A percentile compares a stretch with the other conserved stretches of the same genome.
phyloP scores from a whole-genome alignment of 2,888 invertebrate genomes.

The Eristalinus aeneus region DNA sequence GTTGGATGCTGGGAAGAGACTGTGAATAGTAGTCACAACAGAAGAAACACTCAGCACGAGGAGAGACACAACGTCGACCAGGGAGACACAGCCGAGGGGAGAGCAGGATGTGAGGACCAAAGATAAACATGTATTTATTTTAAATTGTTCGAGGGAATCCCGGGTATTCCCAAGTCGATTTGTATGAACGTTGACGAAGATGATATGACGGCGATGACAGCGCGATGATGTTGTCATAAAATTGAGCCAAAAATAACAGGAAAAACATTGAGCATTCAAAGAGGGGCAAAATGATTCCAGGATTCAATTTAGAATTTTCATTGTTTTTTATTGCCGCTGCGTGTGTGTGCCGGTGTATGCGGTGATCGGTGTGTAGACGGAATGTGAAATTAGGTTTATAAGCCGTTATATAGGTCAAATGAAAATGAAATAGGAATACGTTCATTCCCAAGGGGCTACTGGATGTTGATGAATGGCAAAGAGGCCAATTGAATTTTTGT shows the following conservation, averaged over 20 bases:
- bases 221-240: slow-evolving; percentile 37
- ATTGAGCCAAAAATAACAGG: neutral
- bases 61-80: neutral
- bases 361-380: slow-evolving; percentile 2
- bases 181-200: slow-evolving; percentile 15
- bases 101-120: slow-evolving; percentile 10
- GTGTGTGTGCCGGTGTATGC: neutral
- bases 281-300: neutral
- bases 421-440: slow-evolving; percentile 13
- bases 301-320: slow-evolving; percentile 48
- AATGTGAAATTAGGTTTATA: slow-evolving; percentile 41
- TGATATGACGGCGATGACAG: slow-evolving; percentile 38
- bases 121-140: slow-evolving; percentile 48
- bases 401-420: slow-evolving; percentile 13
- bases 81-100: neutral
- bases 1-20: neutral
- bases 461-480: neutral
- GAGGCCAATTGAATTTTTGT: neutral
- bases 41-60: neutral
- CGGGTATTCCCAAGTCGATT: slow-evolving; percentile 36
- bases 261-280: neutral
- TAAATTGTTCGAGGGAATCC: slow-evolving; percentile 59
- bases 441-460: neutral
- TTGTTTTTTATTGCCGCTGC: slow-evolving; percentile 20
- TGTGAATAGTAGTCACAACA: neutral